These are phyloP conservation scores for Podiceps cristatus DNA, from an alignment of 2,113 vertebrate species.

Conservation along the genomic window DNA sequence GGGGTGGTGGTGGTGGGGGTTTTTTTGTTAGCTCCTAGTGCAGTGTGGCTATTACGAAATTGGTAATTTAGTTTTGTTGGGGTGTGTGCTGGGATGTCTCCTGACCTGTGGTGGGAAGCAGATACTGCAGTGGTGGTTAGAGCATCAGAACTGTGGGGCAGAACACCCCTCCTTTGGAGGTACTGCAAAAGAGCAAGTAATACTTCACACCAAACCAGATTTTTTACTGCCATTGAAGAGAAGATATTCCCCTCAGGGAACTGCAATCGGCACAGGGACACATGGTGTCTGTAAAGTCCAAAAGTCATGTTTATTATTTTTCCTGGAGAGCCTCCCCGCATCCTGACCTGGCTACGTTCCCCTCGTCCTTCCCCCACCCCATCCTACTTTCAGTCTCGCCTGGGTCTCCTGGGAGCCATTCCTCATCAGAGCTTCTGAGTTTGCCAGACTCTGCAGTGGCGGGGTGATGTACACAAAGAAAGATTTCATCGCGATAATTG, in stretches of 20 bases:
- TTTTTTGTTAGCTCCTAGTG: not conserved
- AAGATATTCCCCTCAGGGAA: not conserved
- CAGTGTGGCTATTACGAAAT: not conserved
- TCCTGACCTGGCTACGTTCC: not conserved
- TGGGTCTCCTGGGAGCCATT: not conserved
- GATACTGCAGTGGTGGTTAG: not conserved
- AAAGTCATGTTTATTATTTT: not conserved
- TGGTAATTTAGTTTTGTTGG: not conserved
- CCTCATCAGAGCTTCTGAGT: not conserved
- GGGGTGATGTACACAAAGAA: not conserved
- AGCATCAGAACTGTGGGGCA: not conserved
- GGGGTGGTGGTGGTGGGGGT: no score
- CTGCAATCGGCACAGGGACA: not conserved
- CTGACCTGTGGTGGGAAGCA: not conserved
- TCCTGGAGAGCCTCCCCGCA: not conserved
- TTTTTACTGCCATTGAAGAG: not conserved
- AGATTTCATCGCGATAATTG: not conserved
- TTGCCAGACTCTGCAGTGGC: not conserved
- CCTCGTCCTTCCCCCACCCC: not conserved
- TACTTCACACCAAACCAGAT: not conserved
- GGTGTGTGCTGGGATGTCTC: not conserved
- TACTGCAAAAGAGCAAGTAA: not conserved
- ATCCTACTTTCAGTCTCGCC: not conserved
- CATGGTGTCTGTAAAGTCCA: not conserved
- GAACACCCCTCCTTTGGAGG: not conserved